These are phyloP conservation scores for Carettochelys insculpta DNA, from an alignment of 2,113 vertebrate genomes.

Conservation along the genomic window DNA sequence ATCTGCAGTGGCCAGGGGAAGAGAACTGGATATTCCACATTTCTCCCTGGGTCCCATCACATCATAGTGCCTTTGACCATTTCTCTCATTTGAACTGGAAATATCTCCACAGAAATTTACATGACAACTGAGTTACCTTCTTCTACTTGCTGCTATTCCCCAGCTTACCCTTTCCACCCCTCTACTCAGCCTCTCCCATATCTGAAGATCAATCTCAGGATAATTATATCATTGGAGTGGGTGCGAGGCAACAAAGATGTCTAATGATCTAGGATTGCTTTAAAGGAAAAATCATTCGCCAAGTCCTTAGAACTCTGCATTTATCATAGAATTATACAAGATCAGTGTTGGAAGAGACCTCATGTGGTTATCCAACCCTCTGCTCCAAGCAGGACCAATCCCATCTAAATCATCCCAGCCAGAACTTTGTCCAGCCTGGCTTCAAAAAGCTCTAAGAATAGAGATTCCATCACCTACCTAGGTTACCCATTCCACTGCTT, in stretches of 20 bases:
- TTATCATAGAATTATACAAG: too few species aligned
- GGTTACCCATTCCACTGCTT: too few species aligned
- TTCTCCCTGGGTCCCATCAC: background rate
- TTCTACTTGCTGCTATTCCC: constrained; percentile 12
- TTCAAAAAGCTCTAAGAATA: too few species aligned
- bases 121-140: background rate
- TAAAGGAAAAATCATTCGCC: background rate
- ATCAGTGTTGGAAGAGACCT: too few species aligned
- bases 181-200: background rate
- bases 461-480: too few species aligned
- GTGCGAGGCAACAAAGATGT: background rate
- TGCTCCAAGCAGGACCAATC: too few species aligned
- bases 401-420: too few species aligned
- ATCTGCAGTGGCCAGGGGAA: fast-evolving
- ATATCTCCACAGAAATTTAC: background rate
- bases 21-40: background rate
- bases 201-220: background rate
- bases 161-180: background rate
- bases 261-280: constrained; percentile 1
- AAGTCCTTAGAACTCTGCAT: background rate
- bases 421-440: too few species aligned
- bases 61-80: background rate
- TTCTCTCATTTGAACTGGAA: background rate
- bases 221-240: background rate
- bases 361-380: too few species aligned